A percentile compares a stretch with the other conserved stretches of the same genome.
Evolutionary conservation across 30 jellyfish, hydroid and myxozoan genomes (phyloP).

Genomic region (Nemopilema nomurai): DNA sequence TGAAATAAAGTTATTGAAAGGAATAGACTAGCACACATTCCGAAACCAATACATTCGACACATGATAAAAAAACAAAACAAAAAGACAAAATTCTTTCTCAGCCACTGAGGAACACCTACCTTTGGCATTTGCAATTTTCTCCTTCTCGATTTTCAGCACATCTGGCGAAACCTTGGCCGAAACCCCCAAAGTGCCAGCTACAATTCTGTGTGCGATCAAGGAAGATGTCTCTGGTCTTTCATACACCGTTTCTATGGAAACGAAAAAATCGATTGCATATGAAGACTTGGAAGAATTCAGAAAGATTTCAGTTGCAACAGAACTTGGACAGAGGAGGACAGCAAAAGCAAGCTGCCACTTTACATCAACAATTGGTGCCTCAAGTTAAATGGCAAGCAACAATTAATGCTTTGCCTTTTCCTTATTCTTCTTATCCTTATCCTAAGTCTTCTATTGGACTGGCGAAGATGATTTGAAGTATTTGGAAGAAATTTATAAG

Average conservation of each 20-base stretch:
- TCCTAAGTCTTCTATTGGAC: too few relatives aligned
- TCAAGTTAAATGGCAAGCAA: too few relatives aligned
- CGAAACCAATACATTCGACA: not conserved
- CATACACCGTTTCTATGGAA: not conserved
- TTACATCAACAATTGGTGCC: too few relatives aligned
- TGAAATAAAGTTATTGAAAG: not conserved
- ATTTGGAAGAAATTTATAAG: too few relatives aligned
- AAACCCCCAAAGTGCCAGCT: slow-evolving; percentile 79
- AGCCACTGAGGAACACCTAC: slow-evolving; percentile 31
- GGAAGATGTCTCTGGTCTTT: slow-evolving; percentile 67
- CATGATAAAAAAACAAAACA: too few relatives aligned
- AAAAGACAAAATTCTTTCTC: too few relatives aligned
- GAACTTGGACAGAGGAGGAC: not conserved
- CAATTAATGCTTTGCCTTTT: too few relatives aligned
- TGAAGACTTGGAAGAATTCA: not conserved
- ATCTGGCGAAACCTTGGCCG: slow-evolving; percentile 25
- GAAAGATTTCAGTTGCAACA: not conserved
- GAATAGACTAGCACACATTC: not conserved
- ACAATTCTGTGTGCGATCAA: slow-evolving; percentile 82
- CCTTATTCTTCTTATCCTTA: too few relatives aligned
- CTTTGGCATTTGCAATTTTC: slow-evolving; percentile 52
- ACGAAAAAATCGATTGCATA: not conserved
- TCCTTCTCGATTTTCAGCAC: slow-evolving; percentile 43
- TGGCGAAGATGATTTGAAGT: too few relatives aligned
- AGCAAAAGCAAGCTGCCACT: too few relatives aligned